A percentile compares a stretch with the other conserved stretches of the same genome.
These are phyloP conservation scores for Amphiprion percula DNA, from an alignment of 2,113 vertebrate genomes.

Conservation along the genomic window DNA sequence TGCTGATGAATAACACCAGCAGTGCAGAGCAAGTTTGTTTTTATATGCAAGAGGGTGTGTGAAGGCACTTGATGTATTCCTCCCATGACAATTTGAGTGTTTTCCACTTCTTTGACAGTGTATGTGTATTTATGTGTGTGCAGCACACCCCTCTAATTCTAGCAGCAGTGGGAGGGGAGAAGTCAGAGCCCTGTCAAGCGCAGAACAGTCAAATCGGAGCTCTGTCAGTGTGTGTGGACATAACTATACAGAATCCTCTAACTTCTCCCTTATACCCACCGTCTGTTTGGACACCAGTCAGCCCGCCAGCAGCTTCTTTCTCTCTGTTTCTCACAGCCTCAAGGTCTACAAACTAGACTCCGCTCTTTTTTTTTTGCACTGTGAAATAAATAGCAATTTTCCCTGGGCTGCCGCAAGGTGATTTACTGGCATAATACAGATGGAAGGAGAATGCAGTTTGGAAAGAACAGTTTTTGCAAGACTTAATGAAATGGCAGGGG, in stretches of 20 bases:
- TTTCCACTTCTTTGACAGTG: conserved; percentile 68
- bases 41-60: conserved; percentile 43
- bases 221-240: conserved; percentile 69
- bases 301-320: conserved; percentile 41
- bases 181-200: conserved; percentile 69
- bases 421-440: conserved; percentile 70
- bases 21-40: conserved; percentile 53
- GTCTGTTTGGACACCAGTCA: conserved; percentile 71
- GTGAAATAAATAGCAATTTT: conserved; percentile 70
- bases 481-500: conserved; percentile 66
- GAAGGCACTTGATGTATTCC: conserved; percentile 65
- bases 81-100: conserved; percentile 72
- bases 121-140: conserved; percentile 27
- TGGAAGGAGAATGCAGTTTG: conserved; percentile 40
- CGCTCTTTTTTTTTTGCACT: conserved; percentile 41
- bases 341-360: conserved; percentile 61
- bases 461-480: conserved; percentile 57
- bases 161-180: conserved; percentile 59
- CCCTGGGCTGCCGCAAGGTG: conserved; percentile 51
- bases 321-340: conserved; percentile 41
- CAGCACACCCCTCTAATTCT: conserved; percentile 62
- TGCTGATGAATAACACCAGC: conserved; percentile 70
- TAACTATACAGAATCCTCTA: conserved; percentile 61
- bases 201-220: conserved; percentile 71
- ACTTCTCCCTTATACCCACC: conserved; percentile 53